Percentiles rank a stretch among this genome's conserved stretches.
Conservation (phyloP, 1,140 invertebrate species). For the Ephestia elutella region DNA sequence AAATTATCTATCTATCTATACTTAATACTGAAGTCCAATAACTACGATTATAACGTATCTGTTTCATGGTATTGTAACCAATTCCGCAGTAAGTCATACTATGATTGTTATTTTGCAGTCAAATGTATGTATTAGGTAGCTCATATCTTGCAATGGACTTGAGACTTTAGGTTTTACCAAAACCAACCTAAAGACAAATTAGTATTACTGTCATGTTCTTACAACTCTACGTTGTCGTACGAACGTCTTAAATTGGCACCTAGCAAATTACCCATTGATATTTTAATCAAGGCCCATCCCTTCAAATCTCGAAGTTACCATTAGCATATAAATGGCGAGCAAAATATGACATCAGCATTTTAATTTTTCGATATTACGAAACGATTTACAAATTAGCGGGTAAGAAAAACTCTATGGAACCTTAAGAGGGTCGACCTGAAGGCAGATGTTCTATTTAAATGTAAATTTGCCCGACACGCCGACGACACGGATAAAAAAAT, state of each 20-base stretch:
- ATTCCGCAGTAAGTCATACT: too few relatives aligned
- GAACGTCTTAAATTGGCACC: slow-evolving; percentile 37
- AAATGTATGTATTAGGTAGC: too few relatives aligned
- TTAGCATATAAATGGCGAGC: slow-evolving; percentile 71
- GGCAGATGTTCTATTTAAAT: slow-evolving; percentile 74
- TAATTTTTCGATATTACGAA: slow-evolving; percentile 72
- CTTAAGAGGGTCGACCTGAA: slow-evolving; percentile 63
- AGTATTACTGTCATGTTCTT: background rate
- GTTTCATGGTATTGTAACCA: too few relatives aligned
- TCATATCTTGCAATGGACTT: too few relatives aligned
- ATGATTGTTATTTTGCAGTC: too few relatives aligned
- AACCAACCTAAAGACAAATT: background rate
- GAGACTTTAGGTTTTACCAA: too few relatives aligned
- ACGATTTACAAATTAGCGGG: slow-evolving; percentile 73
- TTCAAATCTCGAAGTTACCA: slow-evolving; percentile 36
- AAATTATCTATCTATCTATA: too few relatives aligned
- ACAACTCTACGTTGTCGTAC: slow-evolving; percentile 15
- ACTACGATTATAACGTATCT: too few relatives aligned
- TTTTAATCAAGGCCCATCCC: slow-evolving; percentile 56
- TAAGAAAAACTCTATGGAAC: slow-evolving; percentile 64
- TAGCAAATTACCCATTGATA: slow-evolving; percentile 66
- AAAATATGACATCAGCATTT: slow-evolving; percentile 73
- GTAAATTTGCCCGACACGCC: slow-evolving; percentile 67
- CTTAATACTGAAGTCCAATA: too few relatives aligned
- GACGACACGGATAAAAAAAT: slow-evolving; percentile 67